phyloP scores from a whole-genome alignment of 2,113 vertebrate genomes.

The Noctilio leporinus region DNA sequence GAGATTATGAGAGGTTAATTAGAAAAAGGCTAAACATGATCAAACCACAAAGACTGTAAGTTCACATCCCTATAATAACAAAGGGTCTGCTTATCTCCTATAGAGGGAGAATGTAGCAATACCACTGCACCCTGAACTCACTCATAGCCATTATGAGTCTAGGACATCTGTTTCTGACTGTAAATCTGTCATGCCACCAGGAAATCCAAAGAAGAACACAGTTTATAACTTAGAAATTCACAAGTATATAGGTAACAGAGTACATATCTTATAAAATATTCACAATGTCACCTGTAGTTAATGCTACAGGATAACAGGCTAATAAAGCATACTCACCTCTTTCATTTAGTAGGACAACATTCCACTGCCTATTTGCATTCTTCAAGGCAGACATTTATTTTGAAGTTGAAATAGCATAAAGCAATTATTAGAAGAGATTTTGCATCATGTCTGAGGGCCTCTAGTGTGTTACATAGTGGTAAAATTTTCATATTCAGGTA shows the following conservation, averaged over 20 bases:
- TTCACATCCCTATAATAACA: slow-evolving; percentile 19
- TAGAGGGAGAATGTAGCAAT: slow-evolving; percentile 62
- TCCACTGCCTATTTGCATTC: accelerated
- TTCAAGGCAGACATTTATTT: neutral
- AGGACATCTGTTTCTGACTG: slow-evolving; percentile 68
- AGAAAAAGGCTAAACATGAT: neutral
- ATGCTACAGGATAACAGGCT: neutral
- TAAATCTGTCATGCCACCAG: slow-evolving; percentile 68
- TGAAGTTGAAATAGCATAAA: neutral
- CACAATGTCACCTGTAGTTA: slow-evolving; percentile 31
- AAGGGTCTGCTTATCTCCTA: slow-evolving; percentile 17
- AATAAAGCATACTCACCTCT: neutral
- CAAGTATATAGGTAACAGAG: slow-evolving; percentile 46
- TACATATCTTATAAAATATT: slow-evolving; percentile 39
- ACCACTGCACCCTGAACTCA: slow-evolving; percentile 14
- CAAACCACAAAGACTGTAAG: neutral
- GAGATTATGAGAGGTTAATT: neutral
- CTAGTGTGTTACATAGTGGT: neutral
- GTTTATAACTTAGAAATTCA: slow-evolving; percentile 45
- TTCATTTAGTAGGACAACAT: neutral
- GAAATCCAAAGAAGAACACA: slow-evolving; percentile 62
- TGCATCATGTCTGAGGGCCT: neutral
- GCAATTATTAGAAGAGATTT: neutral
- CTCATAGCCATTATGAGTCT: slow-evolving; percentile 58
- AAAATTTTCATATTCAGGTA: neutral